phyloP scores from a whole-genome alignment of 2,113 vertebrate species.

The Entelurus aequoreus region DNA sequence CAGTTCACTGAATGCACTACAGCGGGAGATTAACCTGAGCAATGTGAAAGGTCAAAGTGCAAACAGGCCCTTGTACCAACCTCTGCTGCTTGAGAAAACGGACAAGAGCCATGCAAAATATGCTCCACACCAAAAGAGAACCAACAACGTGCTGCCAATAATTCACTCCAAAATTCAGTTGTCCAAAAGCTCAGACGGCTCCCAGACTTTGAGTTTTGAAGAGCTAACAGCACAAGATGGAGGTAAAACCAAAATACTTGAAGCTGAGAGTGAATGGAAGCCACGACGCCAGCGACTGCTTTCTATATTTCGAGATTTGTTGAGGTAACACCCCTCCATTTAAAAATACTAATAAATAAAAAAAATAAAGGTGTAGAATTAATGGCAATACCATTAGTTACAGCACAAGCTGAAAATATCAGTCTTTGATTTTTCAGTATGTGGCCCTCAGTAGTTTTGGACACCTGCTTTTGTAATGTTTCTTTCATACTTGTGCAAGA shows the following conservation, averaged over 20 bases:
- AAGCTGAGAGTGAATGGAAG: neutral
- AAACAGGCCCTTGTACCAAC: neutral
- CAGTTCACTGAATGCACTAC: neutral
- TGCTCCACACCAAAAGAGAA: neutral
- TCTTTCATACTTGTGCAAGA: no score
- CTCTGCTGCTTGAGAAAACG: neutral
- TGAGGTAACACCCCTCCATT: constrained; percentile 36
- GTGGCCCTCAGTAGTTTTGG: no score
- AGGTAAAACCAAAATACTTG: neutral
- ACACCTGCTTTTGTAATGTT: no score
- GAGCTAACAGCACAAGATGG: constrained; percentile 10
- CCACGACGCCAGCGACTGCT: constrained; percentile 3
- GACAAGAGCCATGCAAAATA: neutral
- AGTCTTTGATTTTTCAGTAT: no score
- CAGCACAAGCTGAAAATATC: no score
- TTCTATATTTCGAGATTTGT: constrained; percentile 37
- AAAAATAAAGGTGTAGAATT: no score
- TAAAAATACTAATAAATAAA: no score
- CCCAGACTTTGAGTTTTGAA: constrained; percentile 51
- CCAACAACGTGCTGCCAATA: neutral
- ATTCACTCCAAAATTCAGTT: constrained; percentile 41
- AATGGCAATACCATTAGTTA: no score
- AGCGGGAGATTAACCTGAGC: neutral
- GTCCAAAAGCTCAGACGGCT: constrained; percentile 38
- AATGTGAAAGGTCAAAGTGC: neutral